Evolutionary conservation across 1,140 invertebrate genomes (phyloP).

Genomic region (Drosophila jambulina): DNA sequence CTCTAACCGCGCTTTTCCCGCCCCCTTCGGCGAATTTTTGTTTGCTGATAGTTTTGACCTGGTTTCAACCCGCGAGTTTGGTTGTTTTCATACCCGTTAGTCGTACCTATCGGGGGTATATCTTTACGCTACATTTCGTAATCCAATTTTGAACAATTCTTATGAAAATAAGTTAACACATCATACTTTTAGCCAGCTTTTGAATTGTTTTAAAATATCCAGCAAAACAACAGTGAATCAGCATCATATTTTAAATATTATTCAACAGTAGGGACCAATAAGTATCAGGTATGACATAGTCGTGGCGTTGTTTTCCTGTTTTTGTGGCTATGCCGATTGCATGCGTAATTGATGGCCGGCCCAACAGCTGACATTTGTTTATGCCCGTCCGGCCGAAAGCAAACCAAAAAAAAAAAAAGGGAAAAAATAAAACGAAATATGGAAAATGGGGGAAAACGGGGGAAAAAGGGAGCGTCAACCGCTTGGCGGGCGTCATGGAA

Average conservation of each 20-base stretch:
- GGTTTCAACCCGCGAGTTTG: slow-evolving; percentile 48
- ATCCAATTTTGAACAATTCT: no score
- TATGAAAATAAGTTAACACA: no score
- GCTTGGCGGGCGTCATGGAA: slow-evolving; percentile 59
- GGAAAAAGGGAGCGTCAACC: slow-evolving; percentile 19
- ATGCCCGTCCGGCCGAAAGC: slow-evolving; percentile 32
- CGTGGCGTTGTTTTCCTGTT: neutral
- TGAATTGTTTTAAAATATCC: neutral
- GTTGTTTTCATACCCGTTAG: neutral
- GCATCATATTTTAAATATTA: neutral
- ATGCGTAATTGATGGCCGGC: slow-evolving; percentile 75
- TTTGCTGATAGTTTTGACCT: slow-evolving; percentile 81
- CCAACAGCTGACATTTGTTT: slow-evolving; percentile 78
- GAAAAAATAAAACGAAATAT: slow-evolving; percentile 21
- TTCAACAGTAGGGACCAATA: neutral
- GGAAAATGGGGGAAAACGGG: neutral
- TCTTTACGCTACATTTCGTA: neutral
- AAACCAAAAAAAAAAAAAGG: slow-evolving; percentile 31
- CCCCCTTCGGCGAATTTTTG: slow-evolving; percentile 59
- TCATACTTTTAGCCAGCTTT: neutral
- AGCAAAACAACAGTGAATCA: neutral
- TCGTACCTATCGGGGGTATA: neutral
- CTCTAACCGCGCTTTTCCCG: slow-evolving; percentile 6
- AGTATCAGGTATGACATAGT: neutral
- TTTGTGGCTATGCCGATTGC: slow-evolving; percentile 57